A percentile compares a stretch with the other conserved stretches of the same genome.
Conservation (phyloP, 2,113 vertebrate genomes). For the Datnioides undecimradiatus region DNA sequence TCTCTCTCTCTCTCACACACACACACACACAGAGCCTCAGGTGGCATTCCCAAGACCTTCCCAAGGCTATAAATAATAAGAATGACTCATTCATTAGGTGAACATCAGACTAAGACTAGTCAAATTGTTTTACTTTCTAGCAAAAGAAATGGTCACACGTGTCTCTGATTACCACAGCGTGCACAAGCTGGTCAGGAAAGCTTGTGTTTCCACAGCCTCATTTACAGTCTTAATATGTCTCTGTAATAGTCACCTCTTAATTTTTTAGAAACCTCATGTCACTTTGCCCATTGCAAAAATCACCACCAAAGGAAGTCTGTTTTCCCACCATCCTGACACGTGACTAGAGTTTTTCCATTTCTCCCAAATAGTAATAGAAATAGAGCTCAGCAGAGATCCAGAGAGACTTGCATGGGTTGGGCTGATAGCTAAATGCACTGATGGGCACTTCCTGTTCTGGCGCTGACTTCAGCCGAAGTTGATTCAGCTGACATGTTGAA, state of each 20-base stretch:
- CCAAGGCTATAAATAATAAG: not conserved
- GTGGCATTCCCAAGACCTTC: not conserved
- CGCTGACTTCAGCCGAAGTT: not conserved
- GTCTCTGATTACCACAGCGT: not conserved
- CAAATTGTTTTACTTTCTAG: not conserved
- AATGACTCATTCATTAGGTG: not conserved
- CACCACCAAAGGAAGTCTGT: not conserved
- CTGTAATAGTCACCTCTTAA: too few relatives aligned
- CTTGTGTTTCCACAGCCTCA: too few relatives aligned
- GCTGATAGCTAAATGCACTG: not conserved
- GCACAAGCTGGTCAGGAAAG: not conserved
- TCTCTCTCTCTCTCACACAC: not conserved
- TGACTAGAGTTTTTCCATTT: too few relatives aligned
- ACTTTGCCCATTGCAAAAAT: not conserved
- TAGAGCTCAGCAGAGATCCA: slow-evolving; percentile 24
- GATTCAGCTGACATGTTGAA: slow-evolving; percentile 21
- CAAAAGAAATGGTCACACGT: not conserved
- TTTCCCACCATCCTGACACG: not conserved
- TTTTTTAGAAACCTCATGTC: too few relatives aligned
- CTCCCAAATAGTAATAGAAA: not conserved
- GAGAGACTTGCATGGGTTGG: not conserved
- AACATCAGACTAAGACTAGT: not conserved
- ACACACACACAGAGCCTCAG: not conserved
- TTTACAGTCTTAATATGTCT: too few relatives aligned
- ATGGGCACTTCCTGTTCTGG: slow-evolving; percentile 44